Conservation (phyloP, 2,888 invertebrate species). For the Sialis lutaria region DNA sequence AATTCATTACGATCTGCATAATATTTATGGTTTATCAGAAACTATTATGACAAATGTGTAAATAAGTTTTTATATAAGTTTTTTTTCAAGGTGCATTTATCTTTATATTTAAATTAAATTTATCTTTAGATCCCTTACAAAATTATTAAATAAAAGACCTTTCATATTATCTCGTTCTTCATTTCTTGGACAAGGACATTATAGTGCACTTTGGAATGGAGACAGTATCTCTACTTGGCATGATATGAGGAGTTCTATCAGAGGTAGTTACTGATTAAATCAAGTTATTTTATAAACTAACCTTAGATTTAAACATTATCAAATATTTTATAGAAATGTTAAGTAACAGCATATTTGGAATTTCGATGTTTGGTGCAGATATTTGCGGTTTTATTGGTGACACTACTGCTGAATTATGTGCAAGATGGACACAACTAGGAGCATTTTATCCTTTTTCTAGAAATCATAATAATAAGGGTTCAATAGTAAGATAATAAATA, state of each 20-base stretch:
- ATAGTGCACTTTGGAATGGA: conserved; percentile 71
- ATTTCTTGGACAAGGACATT: conserved; percentile 56
- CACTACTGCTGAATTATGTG: conserved; percentile 53
- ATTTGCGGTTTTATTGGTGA: conserved; percentile 72
- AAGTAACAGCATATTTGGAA: conserved; percentile 58
- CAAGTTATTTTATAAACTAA: not conserved
- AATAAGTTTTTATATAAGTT: conserved; percentile 18
- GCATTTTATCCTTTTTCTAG: conserved; percentile 78
- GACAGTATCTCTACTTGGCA: conserved; percentile 63
- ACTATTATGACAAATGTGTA: conserved; percentile 56
- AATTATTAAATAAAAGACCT: conserved; percentile 48
- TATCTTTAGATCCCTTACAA: conserved; percentile 38
- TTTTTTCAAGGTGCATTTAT: not conserved
- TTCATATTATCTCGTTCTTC: conserved; percentile 66
- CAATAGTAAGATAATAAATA: conserved; percentile 31
- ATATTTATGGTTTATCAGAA: conserved; percentile 59
- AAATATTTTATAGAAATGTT: conserved; percentile 37
- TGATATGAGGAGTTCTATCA: conserved; percentile 55
- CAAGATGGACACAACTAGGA: conserved; percentile 72
- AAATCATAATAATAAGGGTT: conserved; percentile 59
- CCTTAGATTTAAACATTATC: too few species aligned
- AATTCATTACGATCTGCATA: conserved; percentile 60
- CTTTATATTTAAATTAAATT: too few species aligned
- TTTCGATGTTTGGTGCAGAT: conserved; percentile 71
- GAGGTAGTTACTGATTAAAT: conserved; percentile 26